These are phyloP conservation scores for Antheraea yamamai DNA, from an alignment of 2,888 invertebrate genomes.

Conservation along the genomic window DNA sequence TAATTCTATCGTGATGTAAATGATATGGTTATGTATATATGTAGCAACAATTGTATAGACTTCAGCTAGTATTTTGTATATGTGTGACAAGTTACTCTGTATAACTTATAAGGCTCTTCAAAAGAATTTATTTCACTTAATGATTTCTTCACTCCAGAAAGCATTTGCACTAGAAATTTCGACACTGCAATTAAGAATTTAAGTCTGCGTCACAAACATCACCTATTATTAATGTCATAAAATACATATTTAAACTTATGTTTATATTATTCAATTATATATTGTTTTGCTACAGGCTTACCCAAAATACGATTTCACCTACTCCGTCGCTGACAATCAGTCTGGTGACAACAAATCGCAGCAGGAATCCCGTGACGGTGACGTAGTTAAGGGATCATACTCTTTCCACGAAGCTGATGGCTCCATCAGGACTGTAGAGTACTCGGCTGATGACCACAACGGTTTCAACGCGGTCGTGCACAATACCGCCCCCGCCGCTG, in stretches of 20 bases:
- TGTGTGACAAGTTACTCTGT: not conserved
- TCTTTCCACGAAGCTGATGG: constrained; percentile 75
- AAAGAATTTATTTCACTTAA: not conserved
- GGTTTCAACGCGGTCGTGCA: constrained; percentile 65
- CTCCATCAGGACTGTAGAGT: constrained; percentile 72
- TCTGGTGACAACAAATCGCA: constrained; percentile 78
- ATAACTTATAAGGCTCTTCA: not conserved
- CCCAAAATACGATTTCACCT: constrained; percentile 70
- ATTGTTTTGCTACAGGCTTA: constrained; percentile 41
- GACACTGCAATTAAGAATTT: not conserved
- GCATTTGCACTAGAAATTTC: not conserved
- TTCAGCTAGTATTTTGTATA: not conserved
- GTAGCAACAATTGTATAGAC: not conserved
- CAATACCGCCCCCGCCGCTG: constrained; percentile 53
- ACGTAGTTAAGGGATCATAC: constrained; percentile 74
- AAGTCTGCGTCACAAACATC: not conserved
- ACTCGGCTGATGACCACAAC: constrained; percentile 71
- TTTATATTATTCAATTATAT: not conserved
- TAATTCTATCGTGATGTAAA: too few relatives aligned
- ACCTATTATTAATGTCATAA: not conserved
- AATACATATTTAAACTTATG: not conserved
- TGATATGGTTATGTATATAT: not conserved
- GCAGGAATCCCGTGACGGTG: constrained; percentile 72
- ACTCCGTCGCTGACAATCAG: constrained; percentile 76
- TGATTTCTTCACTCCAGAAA: not conserved